phyloP scores from a whole-genome alignment of 2,888 invertebrate species.

The Phyto melanocephala region DNA sequence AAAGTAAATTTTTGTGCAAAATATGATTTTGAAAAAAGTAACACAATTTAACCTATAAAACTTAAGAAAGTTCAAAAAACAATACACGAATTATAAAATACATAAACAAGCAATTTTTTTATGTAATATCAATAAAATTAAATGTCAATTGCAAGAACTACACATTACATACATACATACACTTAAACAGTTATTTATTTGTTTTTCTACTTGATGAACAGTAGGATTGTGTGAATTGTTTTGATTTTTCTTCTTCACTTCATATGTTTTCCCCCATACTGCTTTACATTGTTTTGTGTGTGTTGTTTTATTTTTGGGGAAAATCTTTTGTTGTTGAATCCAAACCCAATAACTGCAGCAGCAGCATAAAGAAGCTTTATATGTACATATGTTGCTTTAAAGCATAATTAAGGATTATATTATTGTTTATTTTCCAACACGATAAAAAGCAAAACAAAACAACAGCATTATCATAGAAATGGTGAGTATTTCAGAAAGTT shows the following conservation, averaged over 20 bases:
- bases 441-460: background rate
- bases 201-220: slow-evolving; percentile 4
- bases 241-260: slow-evolving; percentile 36
- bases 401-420: slow-evolving; percentile 54
- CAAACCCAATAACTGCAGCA: background rate
- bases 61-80: background rate
- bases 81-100: background rate
- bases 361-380: background rate
- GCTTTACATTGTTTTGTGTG: slow-evolving; percentile 5
- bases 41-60: slow-evolving; percentile 18
- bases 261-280: slow-evolving; percentile 21
- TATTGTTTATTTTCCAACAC: slow-evolving; percentile 5
- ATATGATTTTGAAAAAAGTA: background rate
- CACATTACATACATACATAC: too few species aligned
- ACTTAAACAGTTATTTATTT: slow-evolving; percentile 38
- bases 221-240: slow-evolving; percentile 25
- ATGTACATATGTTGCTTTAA: background rate
- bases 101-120: slow-evolving; percentile 21
- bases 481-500: slow-evolving; percentile 42
- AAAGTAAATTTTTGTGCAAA: slow-evolving; percentile 1
- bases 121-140: slow-evolving; percentile 7
- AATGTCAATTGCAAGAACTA: slow-evolving; percentile 49
- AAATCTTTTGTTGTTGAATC: slow-evolving; percentile 39
- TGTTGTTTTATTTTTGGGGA: slow-evolving; percentile 2
- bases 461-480: slow-evolving; percentile 8